A percentile compares a stretch with the other conserved stretches of the same genome.
Conservation (phyloP, 2,888 invertebrate species). For the Andrena dorsata region DNA sequence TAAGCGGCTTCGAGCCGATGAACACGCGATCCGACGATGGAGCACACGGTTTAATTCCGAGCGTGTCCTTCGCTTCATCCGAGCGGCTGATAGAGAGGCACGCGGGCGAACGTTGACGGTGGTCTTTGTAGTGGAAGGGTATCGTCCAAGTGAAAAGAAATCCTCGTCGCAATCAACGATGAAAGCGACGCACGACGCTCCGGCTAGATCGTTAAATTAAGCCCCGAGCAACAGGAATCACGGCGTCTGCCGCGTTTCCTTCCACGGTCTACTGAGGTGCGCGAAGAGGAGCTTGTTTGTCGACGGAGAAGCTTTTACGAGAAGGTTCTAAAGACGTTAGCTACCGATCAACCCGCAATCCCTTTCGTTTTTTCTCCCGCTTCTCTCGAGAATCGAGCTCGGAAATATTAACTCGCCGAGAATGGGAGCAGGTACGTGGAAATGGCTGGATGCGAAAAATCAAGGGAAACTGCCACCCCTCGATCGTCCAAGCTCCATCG, state of each 20-base stretch:
- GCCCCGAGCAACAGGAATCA: slow-evolving; percentile 32
- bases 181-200: slow-evolving; percentile 18
- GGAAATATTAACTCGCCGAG: too few species aligned
- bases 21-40: slow-evolving; percentile 2
- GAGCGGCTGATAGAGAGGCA: neutral
- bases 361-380: neutral
- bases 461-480: neutral
- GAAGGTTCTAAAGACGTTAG: slow-evolving; percentile 7
- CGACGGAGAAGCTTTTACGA: neutral
- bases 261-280: neutral
- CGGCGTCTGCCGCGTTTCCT: neutral
- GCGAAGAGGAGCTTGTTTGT: slow-evolving; percentile 8
- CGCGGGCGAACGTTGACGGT: neutral
- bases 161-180: slow-evolving; percentile 50
- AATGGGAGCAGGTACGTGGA: too few species aligned
- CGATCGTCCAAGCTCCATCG: neutral
- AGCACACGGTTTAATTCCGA: slow-evolving; percentile 1
- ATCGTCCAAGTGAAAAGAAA: slow-evolving; percentile 44
- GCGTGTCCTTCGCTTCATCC: slow-evolving; percentile 10
- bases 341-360: neutral
- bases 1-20: neutral
- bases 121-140: slow-evolving; percentile 14
- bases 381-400: too few species aligned
- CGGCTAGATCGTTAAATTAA: slow-evolving; percentile 49
- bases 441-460: neutral